Evolutionary conservation across 2,113 vertebrate genomes (phyloP), one percentile per base, ranked within the genome.

Genomic region (Psittacula cyanocephala): DNA sequence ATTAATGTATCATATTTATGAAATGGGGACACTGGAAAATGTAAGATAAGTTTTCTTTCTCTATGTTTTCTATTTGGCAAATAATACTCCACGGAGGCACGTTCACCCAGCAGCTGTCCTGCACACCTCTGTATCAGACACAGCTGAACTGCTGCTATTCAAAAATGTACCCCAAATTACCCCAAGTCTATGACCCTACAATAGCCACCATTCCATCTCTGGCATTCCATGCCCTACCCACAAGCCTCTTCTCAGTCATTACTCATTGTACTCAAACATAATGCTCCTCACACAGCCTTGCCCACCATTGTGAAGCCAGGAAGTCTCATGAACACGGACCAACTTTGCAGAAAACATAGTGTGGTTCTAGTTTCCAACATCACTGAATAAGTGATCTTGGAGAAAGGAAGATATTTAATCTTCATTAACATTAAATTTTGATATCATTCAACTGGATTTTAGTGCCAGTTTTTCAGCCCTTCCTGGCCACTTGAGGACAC

Each of bases 1-100:
- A 97, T 97, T 97, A 97, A 98, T 95, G 86, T 77, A 53, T 88
- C 86, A 71, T 95, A 96, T 95, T 97, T 97, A 94, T 96, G 91
- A 97, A 96, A 95, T 88, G 87, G 86, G 95, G 96, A 97, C 93
- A 95, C 88, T 96, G 93, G 63, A 97, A 97, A 91, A 63, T 90
- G 91, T 90, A 95, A 97, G 96, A 94, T 94, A 96, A 97, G 95
- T 93, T 89, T 95, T 95, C 55, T 72, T 93, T 86, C 80, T 79
- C 57, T 81, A 41, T 13, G 29, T 22, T 25, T 52, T 82, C 24
- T 46, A 35, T 55, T 81, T 84, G 67, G 63, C 44, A 94, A 91
- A 81, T 67, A 86, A 63, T 23, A 67, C 60, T 65, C 5, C 2
- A 24, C 4, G n/a, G 27, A 89, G 74, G 52, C 63, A 71, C 4